Evolutionary conservation across 1,140 invertebrate genomes (phyloP), one percentile per base, ranked within the genome.

Genomic region (Stenopsyche tienmushanensis): DNA sequence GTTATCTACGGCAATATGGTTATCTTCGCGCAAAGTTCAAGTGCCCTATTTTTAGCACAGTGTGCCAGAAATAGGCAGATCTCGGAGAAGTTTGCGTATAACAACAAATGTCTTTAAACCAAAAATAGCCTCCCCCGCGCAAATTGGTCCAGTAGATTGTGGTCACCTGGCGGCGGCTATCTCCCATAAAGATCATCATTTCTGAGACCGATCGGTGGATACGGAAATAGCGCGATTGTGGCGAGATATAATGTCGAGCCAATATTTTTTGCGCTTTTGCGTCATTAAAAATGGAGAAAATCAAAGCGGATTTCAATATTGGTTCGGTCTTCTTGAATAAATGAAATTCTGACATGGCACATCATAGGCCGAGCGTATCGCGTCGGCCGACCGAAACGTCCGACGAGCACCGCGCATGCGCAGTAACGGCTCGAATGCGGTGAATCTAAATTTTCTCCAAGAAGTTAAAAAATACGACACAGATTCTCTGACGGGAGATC

Each of bases 271-370:
- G 8, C 49, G 17, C 49, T 57, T 57, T 44, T 60, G 57, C 57
- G 57, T 60, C 57, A 60, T 60, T 60, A 8, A 9, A 44, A n/a
- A 24, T n/a, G 1, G 18, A 47, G 34, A 60, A 45, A 60, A 60
- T 60, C 39, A 26, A 60, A 60, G 42, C 41, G 42, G 41, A 60
- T 60, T 60, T 60, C 57, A 60, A 60, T 60, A 60, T 44, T 7
- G 15, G 50, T 25, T 23, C 20, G 20, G 52, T 54, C 21, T 25
- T 49, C 15, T 57, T 26, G 54, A 44, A 57, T 57, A 57, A 57
- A 57, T 57, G 54, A 59, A 67, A 67, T 58, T 58, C 44, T 57
- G 45, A 54, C 59, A 62, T 63, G 59, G 57, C 65, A 67, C 60
- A 63, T 63, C 59, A 52, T 58, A 63, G 49, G 53, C 60, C 29